phyloP scores from a whole-genome alignment of 2,888 invertebrate species.

The Archaeoteleia sp. region DNA sequence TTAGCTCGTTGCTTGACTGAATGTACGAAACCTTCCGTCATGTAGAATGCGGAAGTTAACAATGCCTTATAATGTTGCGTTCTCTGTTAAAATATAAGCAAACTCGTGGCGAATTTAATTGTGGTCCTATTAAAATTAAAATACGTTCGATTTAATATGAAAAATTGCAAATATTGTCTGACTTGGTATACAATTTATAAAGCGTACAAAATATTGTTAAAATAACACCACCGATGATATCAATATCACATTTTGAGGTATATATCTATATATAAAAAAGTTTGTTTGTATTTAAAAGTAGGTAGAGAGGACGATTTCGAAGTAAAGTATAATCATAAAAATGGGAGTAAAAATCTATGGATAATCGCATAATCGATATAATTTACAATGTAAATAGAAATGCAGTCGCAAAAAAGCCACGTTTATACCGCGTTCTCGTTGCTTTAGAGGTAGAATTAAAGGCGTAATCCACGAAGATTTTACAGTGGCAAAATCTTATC shows the following conservation, averaged over 20 bases:
- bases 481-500: not conserved
- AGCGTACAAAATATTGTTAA: no score
- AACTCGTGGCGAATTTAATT: slow-evolving; percentile 8
- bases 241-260: slow-evolving; percentile 13
- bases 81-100: slow-evolving; percentile 6
- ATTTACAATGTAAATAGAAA: no score
- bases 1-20: slow-evolving; percentile 29
- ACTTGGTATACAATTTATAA: no score
- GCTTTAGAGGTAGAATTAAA: slow-evolving; percentile 16
- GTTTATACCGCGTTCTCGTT: slow-evolving; percentile 12
- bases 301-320: not conserved
- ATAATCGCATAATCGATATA: slow-evolving; percentile 39
- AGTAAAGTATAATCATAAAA: slow-evolving; percentile 2
- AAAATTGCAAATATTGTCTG: no score
- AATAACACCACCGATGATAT: no score
- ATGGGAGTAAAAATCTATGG: slow-evolving; percentile 8
- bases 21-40: slow-evolving; percentile 27
- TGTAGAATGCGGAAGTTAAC: slow-evolving; percentile 28
- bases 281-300: not conserved
- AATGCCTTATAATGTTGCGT: slow-evolving; percentile 10
- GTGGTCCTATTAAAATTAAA: slow-evolving; percentile 3
- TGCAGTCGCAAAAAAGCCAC: no score
- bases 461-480: slow-evolving; percentile 18
- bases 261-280: no score
- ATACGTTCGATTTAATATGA: not conserved